phyloP scores from a whole-genome alignment of 2,113 vertebrate genomes.

The Elephas maximus region DNA sequence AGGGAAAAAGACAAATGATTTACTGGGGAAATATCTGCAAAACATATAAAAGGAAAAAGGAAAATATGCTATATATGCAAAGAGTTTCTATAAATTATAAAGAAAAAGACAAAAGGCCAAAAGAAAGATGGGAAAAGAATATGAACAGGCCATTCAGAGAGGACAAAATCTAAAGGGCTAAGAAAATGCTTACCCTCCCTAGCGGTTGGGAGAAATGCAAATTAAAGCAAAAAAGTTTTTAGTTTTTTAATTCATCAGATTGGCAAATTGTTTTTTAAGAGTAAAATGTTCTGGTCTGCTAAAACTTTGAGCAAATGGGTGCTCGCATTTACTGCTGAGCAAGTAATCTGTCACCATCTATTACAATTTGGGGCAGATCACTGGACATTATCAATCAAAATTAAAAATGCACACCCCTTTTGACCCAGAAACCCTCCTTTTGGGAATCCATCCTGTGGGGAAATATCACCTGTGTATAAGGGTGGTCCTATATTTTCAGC shows the following conservation, averaged over 20 bases:
- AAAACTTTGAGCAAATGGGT: constrained; percentile 15
- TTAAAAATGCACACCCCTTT: constrained; percentile 1
- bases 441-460: background rate
- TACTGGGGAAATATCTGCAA: constrained; percentile 32
- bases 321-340: constrained; percentile 44
- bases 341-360: constrained; percentile 14
- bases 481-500: background rate
- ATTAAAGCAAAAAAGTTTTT: constrained; percentile 66
- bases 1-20: constrained; percentile 40
- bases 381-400: constrained; percentile 16
- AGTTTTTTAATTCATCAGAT: constrained; percentile 47
- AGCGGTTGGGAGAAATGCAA: constrained; percentile 57
- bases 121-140: constrained; percentile 33
- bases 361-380: constrained; percentile 34
- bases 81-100: constrained; percentile 48
- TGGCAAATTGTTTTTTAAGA: background rate
- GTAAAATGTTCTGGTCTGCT: constrained; percentile 46
- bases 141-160: background rate
- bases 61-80: background rate
- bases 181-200: constrained; percentile 44
- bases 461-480: background rate
- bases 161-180: background rate
- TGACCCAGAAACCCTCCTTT: constrained; percentile 37
- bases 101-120: background rate
- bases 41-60: background rate